A percentile compares a stretch with the other conserved stretches of the same genome.
These are phyloP conservation scores for Rhinogobius similis DNA, from an alignment of 2,113 vertebrate species.

Conservation along the genomic window DNA sequence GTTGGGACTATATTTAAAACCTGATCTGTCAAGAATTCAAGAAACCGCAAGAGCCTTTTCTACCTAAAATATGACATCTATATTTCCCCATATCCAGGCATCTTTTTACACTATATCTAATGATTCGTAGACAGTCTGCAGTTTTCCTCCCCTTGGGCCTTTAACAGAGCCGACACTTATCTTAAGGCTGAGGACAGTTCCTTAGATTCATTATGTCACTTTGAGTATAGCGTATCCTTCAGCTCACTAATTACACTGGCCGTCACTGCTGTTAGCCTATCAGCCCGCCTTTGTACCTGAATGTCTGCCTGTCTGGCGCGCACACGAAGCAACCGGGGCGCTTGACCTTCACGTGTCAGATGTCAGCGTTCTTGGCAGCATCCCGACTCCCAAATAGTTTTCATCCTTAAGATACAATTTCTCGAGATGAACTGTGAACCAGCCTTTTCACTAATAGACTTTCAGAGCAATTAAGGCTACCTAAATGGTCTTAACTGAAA, in stretches of 20 bases:
- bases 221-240: slow-evolving; percentile 56
- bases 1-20: slow-evolving; percentile 14
- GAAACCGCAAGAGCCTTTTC: slow-evolving; percentile 12
- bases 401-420: slow-evolving; percentile 42
- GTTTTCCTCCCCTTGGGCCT: slow-evolving; percentile 24
- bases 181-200: slow-evolving; percentile 48
- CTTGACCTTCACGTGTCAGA: slow-evolving; percentile 56
- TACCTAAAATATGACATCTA: slow-evolving; percentile 10
- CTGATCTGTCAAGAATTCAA: slow-evolving; percentile 13
- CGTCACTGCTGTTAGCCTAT: slow-evolving; percentile 44
- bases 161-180: slow-evolving; percentile 64
- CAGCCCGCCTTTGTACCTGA: slow-evolving; percentile 39
- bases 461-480: neutral
- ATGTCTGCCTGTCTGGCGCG: slow-evolving; percentile 37
- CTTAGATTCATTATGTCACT: slow-evolving; percentile 59
- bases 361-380: slow-evolving; percentile 41
- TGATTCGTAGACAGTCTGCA: slow-evolving; percentile 33
- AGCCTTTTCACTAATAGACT: slow-evolving; percentile 13
- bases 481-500: neutral
- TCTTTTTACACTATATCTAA: slow-evolving; percentile 7
- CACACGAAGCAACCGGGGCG: slow-evolving; percentile 23
- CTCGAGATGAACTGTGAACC: slow-evolving; percentile 23
- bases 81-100: neutral
- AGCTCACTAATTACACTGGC: slow-evolving; percentile 63
- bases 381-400: slow-evolving; percentile 18